Evolutionary conservation across 2,888 invertebrate genomes (phyloP).

Genomic region (Ptilodon capucinus): DNA sequence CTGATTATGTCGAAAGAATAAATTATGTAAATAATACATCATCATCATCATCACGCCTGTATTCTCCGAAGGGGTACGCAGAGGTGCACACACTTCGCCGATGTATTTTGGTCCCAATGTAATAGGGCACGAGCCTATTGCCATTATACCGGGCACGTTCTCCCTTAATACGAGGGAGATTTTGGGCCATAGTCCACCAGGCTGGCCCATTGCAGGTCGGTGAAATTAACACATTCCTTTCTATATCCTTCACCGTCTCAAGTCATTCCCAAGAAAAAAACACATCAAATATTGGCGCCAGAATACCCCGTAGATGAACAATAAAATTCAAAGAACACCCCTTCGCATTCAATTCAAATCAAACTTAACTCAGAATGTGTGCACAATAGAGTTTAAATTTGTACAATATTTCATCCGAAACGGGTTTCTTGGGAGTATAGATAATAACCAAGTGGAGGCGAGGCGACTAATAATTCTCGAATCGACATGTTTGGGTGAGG

Average conservation of each 20-base stretch:
- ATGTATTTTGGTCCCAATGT: no score
- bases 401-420: constrained; percentile 21
- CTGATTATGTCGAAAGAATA: background rate
- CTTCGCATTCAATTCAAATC: constrained; percentile 10
- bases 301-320: constrained; percentile 37
- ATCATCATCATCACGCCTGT: no score
- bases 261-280: constrained; percentile 13
- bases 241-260: no score
- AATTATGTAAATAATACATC: background rate
- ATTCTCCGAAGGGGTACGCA: no score
- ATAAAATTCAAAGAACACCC: constrained; percentile 38
- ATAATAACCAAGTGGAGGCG: constrained; percentile 44
- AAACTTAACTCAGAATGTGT: constrained; percentile 12
- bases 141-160: no score
- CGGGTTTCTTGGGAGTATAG: constrained; percentile 42
- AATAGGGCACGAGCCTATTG: no score
- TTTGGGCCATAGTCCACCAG: no score
- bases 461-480: constrained; percentile 50
- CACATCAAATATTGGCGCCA: constrained; percentile 35
- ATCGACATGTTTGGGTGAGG: constrained; percentile 58
- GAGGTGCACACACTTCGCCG: no score
- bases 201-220: no score
- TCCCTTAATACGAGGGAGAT: no score
- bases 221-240: no score
- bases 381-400: constrained; percentile 18